Conservation (phyloP, 2,888 invertebrate genomes). For the Papilio elwesi region DNA sequence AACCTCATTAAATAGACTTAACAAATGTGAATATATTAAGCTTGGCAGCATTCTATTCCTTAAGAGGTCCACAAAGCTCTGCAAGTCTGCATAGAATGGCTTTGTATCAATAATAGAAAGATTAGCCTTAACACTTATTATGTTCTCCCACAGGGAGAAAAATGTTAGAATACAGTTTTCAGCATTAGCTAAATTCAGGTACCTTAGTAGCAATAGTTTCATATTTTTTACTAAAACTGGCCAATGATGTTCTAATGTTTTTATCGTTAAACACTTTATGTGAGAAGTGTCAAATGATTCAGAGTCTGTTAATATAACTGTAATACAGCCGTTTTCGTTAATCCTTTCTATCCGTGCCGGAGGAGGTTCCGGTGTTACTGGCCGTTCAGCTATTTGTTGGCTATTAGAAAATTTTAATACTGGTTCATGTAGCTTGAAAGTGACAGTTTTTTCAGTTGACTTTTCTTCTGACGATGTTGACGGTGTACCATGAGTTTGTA, state of each 20-base stretch:
- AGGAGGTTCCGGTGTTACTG: constrained; percentile 65
- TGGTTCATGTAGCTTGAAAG: constrained; percentile 74
- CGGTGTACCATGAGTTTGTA: constrained; percentile 71
- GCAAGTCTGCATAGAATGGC: constrained; percentile 93
- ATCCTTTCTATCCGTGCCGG: constrained; percentile 73
- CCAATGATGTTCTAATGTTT: constrained; percentile 94
- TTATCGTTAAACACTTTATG: constrained; percentile 93
- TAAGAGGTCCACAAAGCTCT: constrained; percentile 90
- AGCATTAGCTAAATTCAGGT: constrained; percentile 84
- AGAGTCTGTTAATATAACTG: constrained; percentile 88
- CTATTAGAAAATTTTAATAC: constrained; percentile 69
- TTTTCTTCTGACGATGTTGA: constrained; percentile 67
- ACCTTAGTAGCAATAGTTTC: constrained; percentile 83
- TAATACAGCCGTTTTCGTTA: constrained; percentile 83
- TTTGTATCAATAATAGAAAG: constrained; percentile 94
- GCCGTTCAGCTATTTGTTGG: constrained; percentile 57
- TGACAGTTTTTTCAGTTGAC: constrained; percentile 54
- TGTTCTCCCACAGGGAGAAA: constrained; percentile 94
- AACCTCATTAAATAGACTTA: constrained; percentile 94
- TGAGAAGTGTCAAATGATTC: constrained; percentile 94
- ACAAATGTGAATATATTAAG: constrained; percentile 92
- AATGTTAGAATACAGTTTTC: constrained; percentile 92
- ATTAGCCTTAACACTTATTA: constrained; percentile 95
- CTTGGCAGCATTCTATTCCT: constrained; percentile 89
- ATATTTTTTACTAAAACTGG: constrained; percentile 90